Evolutionary conservation across 2,888 invertebrate species (phyloP), one percentile per base, ranked within the genome.

Genomic region (Leptopilina syphax): DNA sequence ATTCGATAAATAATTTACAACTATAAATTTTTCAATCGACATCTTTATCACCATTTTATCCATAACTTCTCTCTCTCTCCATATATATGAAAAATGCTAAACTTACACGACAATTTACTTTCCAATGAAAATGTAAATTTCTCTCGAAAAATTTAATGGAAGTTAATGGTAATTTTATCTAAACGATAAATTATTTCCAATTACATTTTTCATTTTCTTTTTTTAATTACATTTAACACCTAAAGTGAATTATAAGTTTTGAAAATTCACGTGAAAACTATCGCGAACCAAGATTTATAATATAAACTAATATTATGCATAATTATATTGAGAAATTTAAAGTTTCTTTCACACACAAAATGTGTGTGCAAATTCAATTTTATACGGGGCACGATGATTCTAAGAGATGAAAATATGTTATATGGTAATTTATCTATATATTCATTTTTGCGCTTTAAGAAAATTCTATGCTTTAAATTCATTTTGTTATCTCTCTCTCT

Each of bases 401-500:
- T 4, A 34, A 57, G 4, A 27, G 24, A 54, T 54, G n/a, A 57
- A 41, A 73, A 73, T 73, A 41, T 73, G 73, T 34, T 34, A 60
- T 34, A 60, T 73, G 13, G 34, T 73, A 41, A 73, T 73, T 70
- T 57, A 73, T 54, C 57, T n/a, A 57, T 57, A 34, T 57, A 73
- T 57, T 73, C 54, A 41, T 41, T 12, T 73, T 73, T n/a, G 47
- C 57, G 34, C 34, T 65, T 27, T 44, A 44, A 65, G 34, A 34
- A 34, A 65, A 34, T 34, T 34, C 65, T 65, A 3, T 65, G 41
- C 27, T 65, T 65, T 65, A 65, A 65, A 65, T 70, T 13, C 50
- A 41, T 18, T 57, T 54, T 73, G 76, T 68, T 54, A 77, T 76
- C 76, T 57, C 60, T 63, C 44, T 44, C 7, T 44, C 44, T 44